Evolutionary conservation across 1,140 invertebrate genomes (phyloP), one percentile per base, ranked within the genome.

Genomic region (Glossosoma conforme): DNA sequence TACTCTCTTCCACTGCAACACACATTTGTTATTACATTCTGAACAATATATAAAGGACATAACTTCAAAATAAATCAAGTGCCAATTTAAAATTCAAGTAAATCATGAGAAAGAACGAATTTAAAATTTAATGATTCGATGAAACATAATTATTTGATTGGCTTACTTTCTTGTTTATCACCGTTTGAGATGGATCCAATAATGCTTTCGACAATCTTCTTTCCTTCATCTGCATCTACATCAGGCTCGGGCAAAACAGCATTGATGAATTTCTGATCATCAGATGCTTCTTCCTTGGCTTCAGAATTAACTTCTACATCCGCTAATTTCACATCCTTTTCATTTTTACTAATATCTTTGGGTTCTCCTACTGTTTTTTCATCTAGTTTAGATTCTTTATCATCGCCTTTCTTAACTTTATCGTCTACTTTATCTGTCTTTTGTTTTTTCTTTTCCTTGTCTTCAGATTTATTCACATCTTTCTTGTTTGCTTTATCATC

Each of bases 151-250:
- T n/a, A n/a, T n/a, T n/a, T n/a, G n/a, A n/a, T n/a, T 11, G 65
- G 74, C 68, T 81, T 78, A 79, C 78, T 77, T 67, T 91, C 87
- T 67, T 85, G 79, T 65, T 91, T 89, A 56, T 88, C 87, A 47
- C 87, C 87, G 45, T 81, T 82, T 22, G 83, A 82, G 43, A 86
- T 86, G 2, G 84, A 81, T 66, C 93, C 89, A 0, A 85, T 89
- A 30, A 92, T 86, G 57, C 84, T 89, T 69, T 94, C 90, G 9
- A 94, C 89, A 60, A 95, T 89, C 70, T 93, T 93, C 64, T 94
- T 95, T 1, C 89, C 91, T 61, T 91, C 88, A 60, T 93, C 90
- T 8, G 87, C 82, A 65, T 86, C 83, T 24, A 87, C 81, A 48
- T 78, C 70, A 10, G 70, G 66, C 46, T 74, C 70, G 51, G 69